phyloP scores from a whole-genome alignment of 2,113 vertebrate species.

The Channa argus region DNA sequence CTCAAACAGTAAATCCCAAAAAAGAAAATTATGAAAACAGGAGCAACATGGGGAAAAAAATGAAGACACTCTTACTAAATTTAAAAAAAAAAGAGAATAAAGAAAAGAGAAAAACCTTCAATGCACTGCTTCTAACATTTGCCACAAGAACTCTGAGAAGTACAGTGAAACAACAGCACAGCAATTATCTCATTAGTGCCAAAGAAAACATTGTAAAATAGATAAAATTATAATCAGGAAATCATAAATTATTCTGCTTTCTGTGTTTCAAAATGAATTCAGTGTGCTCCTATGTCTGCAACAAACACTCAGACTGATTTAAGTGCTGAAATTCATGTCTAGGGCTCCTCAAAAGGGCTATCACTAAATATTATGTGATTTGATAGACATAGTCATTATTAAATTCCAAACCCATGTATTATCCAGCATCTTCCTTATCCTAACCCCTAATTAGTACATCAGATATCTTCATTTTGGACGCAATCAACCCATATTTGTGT shows the following conservation, averaged over 20 bases:
- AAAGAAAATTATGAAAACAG: too few species aligned
- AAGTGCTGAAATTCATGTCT: neutral
- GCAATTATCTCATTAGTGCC: neutral
- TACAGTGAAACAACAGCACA: neutral
- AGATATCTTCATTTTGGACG: constrained; percentile 17
- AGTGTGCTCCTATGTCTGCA: neutral
- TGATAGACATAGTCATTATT: neutral
- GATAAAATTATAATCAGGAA: neutral
- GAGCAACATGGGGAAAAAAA: too few species aligned
- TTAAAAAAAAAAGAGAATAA: too few species aligned
- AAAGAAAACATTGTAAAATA: neutral
- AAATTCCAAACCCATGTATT: constrained; percentile 3
- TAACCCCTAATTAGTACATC: constrained; percentile 22
- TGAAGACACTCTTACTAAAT: too few species aligned
- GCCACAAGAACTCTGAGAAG: too few species aligned
- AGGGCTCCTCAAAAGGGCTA: neutral
- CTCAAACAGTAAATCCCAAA: too few species aligned
- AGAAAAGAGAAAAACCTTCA: too few species aligned
- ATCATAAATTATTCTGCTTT: too few species aligned
- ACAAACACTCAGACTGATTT: neutral
- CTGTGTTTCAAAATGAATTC: neutral
- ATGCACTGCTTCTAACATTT: too few species aligned
- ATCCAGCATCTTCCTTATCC: neutral
- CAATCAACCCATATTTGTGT: constrained; percentile 4
- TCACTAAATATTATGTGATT: neutral